Evolutionary conservation across 1,140 invertebrate genomes (phyloP).

Genomic region (Saccostrea echinata): DNA sequence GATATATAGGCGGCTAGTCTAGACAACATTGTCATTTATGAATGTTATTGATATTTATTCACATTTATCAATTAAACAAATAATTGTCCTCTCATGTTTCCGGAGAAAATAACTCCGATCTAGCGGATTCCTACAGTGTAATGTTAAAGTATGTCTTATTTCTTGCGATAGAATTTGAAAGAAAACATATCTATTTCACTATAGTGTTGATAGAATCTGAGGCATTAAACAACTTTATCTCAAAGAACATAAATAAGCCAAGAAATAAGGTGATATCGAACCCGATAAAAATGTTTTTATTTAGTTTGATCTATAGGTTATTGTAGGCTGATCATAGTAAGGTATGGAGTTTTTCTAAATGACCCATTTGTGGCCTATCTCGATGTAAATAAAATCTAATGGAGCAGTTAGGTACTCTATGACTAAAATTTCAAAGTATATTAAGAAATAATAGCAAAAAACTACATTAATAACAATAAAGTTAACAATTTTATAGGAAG

Average conservation of each 20-base stretch:
- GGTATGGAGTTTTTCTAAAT: background rate
- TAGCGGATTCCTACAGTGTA: background rate
- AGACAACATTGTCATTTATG: background rate
- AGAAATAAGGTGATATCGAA: conserved; percentile 12
- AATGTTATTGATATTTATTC: background rate
- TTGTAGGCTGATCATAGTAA: background rate
- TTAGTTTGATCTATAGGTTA: conserved; percentile 7
- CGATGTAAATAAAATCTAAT: background rate
- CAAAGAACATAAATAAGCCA: conserved; percentile 15
- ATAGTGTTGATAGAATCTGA: background rate
- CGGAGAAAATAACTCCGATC: background rate
- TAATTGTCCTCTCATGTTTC: background rate
- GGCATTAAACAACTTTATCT: conserved; percentile 31
- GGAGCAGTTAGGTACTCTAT: background rate
- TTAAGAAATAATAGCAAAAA: background rate
- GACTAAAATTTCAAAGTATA: background rate
- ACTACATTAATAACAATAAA: conserved; percentile 8
- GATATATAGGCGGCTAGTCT: background rate
- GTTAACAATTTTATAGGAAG: background rate
- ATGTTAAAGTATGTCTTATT: background rate
- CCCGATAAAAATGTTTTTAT: conserved; percentile 21
- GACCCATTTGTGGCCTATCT: background rate
- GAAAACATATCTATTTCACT: conserved; percentile 17
- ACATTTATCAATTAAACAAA: conserved; percentile 20
- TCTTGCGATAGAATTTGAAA: background rate